phyloP scores from a whole-genome alignment of 2,113 vertebrate species.

The Aphelocoma coerulescens region DNA sequence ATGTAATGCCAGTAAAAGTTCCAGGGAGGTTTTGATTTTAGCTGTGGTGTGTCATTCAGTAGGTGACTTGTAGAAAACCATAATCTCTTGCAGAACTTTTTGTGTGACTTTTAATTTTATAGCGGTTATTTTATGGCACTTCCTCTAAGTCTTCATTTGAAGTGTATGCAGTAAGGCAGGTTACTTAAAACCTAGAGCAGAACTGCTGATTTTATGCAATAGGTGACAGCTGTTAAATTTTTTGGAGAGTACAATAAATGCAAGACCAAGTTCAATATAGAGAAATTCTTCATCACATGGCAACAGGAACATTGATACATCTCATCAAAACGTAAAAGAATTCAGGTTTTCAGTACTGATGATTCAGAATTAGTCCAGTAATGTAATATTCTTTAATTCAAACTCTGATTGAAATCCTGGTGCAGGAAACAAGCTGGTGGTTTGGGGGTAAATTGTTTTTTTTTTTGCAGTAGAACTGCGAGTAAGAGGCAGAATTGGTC shows the following conservation, averaged over 20 bases:
- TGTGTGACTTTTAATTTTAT: neutral
- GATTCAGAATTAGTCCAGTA: neutral
- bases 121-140: neutral
- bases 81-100: neutral
- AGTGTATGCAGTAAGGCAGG: neutral
- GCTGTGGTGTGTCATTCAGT: neutral
- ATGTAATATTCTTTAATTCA: neutral
- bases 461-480: rapidly evolving
- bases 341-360: neutral
- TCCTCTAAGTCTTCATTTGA: neutral
- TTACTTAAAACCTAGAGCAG: neutral
- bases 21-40: neutral
- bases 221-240: neutral
- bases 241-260: neutral
- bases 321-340: neutral
- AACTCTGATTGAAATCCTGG: neutral
- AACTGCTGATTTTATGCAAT: neutral
- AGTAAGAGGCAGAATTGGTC: neutral
- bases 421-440: neutral
- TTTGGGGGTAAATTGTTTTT: neutral
- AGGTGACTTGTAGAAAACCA: neutral
- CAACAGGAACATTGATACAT: rapidly evolving
- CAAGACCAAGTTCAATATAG: neutral
- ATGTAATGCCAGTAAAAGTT: neutral
- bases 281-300: neutral